A percentile compares a stretch with the other conserved stretches of the same genome.
Evolutionary conservation across 2,888 invertebrate species (phyloP).

Genomic region (Leptinotarsa peninsularis): DNA sequence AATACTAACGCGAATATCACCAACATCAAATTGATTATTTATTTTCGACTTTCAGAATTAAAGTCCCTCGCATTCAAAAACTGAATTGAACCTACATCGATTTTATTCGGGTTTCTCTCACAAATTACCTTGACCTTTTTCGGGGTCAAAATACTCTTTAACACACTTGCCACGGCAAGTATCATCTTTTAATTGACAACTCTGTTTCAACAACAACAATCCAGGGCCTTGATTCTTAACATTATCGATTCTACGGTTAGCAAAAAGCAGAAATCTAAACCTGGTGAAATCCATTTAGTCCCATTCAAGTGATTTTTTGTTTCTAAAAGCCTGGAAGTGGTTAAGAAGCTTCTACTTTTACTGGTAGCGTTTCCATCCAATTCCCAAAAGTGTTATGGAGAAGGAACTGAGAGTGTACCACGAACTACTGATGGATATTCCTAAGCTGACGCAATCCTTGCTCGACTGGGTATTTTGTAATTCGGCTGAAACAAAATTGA

Average conservation of each 20-base stretch:
- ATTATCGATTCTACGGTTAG: constrained; percentile 56
- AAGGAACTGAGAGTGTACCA: constrained; percentile 36
- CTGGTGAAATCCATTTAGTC: constrained; percentile 42
- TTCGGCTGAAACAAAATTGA: constrained; percentile 56
- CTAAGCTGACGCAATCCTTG: constrained; percentile 58
- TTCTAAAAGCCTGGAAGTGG: constrained; percentile 33
- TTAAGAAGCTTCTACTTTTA: constrained; percentile 42
- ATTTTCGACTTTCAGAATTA: neutral
- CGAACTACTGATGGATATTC: constrained; percentile 37
- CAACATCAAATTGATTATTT: constrained; percentile 3
- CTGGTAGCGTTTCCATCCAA: constrained; percentile 46
- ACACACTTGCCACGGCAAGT: constrained; percentile 5
- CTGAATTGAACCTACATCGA: neutral
- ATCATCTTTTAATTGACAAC: constrained; percentile 16
- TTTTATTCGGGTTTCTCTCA: neutral
- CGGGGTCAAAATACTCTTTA: neutral
- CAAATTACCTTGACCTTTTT: neutral
- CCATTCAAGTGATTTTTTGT: constrained; percentile 35
- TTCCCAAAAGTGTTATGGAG: constrained; percentile 41
- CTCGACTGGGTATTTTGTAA: constrained; percentile 59
- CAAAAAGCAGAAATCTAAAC: constrained; percentile 59
- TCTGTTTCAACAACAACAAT: constrained; percentile 14
- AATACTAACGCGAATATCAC: neutral
- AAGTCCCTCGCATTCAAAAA: neutral
- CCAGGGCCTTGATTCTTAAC: constrained; percentile 31